Conservation (phyloP, 2,888 invertebrate genomes). For the Ophion costatus region DNA sequence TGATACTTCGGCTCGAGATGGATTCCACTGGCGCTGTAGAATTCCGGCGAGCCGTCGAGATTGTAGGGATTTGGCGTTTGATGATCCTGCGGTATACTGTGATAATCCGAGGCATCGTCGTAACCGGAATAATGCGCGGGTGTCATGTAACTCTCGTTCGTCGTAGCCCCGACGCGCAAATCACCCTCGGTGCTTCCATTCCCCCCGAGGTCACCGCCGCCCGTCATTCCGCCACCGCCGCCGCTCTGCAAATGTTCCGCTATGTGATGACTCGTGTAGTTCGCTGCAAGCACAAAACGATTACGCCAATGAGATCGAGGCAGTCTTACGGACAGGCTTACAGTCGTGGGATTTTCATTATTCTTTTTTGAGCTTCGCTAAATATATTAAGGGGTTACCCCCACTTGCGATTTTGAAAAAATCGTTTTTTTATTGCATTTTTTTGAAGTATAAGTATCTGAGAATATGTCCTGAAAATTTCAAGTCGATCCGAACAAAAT, state of each 20-base stretch:
- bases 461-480: too few species aligned
- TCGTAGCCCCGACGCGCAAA: conserved; percentile 76
- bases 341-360: too few species aligned
- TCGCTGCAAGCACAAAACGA: conserved; percentile 73
- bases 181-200: conserved; percentile 79
- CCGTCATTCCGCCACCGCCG: conserved; percentile 73
- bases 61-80: conserved; percentile 85
- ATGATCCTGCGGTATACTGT: conserved; percentile 84
- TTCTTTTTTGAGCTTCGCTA: too few species aligned
- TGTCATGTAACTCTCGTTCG: conserved; percentile 80
- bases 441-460: too few species aligned
- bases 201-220: conserved; percentile 78
- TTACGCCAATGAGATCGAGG: neutral
- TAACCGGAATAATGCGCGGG: conserved; percentile 82
- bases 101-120: conserved; percentile 86
- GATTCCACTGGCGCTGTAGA: conserved; percentile 87
- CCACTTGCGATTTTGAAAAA: too few species aligned
- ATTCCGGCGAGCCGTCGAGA: conserved; percentile 89
- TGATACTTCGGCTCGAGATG: conserved; percentile 90
- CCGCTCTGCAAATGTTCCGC: conserved; percentile 79
- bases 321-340: too few species aligned
- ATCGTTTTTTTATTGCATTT: too few species aligned
- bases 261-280: conserved; percentile 81
- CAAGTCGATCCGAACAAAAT: too few species aligned
- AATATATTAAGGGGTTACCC: too few species aligned